Base-by-base conservation (phyloP, 1,140 invertebrate species). In the Brachionus asplanchnoidis region DNA sequence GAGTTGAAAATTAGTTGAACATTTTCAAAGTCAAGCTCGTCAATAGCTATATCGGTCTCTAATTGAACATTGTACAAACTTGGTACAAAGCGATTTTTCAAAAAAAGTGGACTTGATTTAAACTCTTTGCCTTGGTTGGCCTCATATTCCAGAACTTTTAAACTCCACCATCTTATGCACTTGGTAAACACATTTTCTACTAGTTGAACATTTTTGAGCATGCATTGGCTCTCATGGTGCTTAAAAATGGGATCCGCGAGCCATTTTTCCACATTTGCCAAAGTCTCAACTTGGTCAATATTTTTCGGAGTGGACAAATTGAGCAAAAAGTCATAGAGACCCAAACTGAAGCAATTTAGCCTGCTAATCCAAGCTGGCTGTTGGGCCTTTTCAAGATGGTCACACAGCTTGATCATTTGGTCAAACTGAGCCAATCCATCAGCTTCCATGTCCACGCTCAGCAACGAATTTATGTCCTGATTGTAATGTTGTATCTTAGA, bases 101-200 rank as follows among this genome's bases (percentile, higher is more conserved):
- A 46, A 77, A 50, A 77, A 50, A 77, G 12, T 12, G 73, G 73
- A 50, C 73, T 50, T 32, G 73, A 14, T 28, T 77, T 50, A 53
- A 50, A 53, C 6, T 50, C 42, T 50, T 28, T 23, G 0, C 46
- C 26, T n/a, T 12, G 17, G 26, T 50, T 77, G 23, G 46, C 42
- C 20, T 50, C 26, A 50, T 50, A 50, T 32, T 77, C 44, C 4
- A 50, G 8, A 4, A 77, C 20, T 50, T 77, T 77, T 26, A 77
- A 50, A 77, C 73, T 77, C 73, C 73, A 77, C 73, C 73, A 77
- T 50, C 50, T 77, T 26, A 77, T 50, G 17, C 73, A 77, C 23
- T 77, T 26, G 20, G n/a, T 77, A 77, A 36, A 77, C 11, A 77
- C 7, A 26, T n/a, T 28, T 46, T 46, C 8, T 14, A 26, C 26